Evolutionary conservation across 2,888 invertebrate species (phyloP).

Genomic region (Erebia palarica): DNA sequence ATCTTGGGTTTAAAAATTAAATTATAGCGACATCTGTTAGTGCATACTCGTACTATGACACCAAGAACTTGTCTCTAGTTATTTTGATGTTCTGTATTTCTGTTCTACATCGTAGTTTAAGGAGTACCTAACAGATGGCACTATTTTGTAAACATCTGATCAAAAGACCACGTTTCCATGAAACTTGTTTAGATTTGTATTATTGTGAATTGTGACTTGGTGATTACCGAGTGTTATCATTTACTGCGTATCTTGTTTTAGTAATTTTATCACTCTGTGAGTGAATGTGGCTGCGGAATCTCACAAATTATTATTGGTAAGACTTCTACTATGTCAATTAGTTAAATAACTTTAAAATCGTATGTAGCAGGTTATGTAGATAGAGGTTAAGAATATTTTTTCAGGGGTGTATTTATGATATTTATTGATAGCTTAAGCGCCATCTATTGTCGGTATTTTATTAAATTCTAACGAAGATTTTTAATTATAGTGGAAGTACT

Average conservation of each 20-base stretch:
- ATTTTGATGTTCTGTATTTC: neutral
- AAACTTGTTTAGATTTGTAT: constrained; percentile 3
- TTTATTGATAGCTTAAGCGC: neutral
- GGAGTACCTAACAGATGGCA: neutral
- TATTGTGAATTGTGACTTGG: neutral
- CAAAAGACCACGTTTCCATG: neutral
- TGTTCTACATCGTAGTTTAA: neutral
- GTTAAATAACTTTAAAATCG: neutral
- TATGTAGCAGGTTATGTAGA: too few species aligned
- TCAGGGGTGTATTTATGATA: too few species aligned
- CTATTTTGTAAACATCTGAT: neutral
- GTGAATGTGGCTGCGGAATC: constrained; percentile 31
- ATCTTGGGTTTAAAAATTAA: neutral
- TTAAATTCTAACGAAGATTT: neutral
- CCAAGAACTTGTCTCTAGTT: neutral
- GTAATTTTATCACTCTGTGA: constrained; percentile 20
- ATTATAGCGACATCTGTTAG: neutral
- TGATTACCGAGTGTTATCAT: constrained; percentile 18
- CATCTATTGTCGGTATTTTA: neutral
- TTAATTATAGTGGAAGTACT: too few species aligned
- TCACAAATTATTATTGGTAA: constrained; percentile 31
- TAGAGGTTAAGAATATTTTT: neutral
- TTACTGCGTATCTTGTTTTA: neutral
- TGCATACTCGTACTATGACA: neutral
- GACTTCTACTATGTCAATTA: neutral